Base-by-base conservation (phyloP, 2,113 vertebrate species). In the Pituophis catenifer region DNA sequence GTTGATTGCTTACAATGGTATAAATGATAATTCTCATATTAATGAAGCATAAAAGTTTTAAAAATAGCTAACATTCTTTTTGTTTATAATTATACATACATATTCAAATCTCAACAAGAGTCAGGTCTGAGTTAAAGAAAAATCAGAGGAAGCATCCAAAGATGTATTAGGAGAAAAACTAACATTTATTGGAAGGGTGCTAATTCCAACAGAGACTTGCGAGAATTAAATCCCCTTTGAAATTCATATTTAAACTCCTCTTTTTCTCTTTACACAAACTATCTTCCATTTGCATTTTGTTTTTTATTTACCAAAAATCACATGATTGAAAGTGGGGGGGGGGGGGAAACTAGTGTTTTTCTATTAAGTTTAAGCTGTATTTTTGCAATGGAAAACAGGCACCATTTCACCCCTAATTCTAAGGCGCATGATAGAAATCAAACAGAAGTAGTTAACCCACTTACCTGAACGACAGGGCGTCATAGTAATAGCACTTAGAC, bases 391-490 rank as follows among this genome's bases (percentile, higher is more conserved):
- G n/a, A 33, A 8, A 33, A 33, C 0, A 0, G 0, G n/a, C 6
- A 33, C n/a, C 13, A 75, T 33, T 75, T 75, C 6, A 33, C 6
- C n/a, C 15, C 13, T 33, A 75, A 17, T 75, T 8, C 70, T 15
- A 17, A 75, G 70, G n/a, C 15, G 1, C 13, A 75, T n/a, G n/a
- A 33, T 2, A 75, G n/a, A 75, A 75, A 75, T 75, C 29, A 75
- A 33, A 33, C 13, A 33, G n/a, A 33, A 75, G n/a, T 75, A n/a
- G n/a, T 33, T 75, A 75, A 75, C n/a, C 13, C n/a, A 75, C 13
- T 17, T 33, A 17, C 1, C 13, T 75, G 6, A 75, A 75, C 0
- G 15, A 38, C n/a, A 33, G 33, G n/a, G 13, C 15, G 0, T 24
- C 23, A 59, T 59, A 59, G 58, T 21, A 58, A 58, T 23, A 58